Percentiles rank a stretch among this genome's conserved stretches.
Conservation (phyloP, 2,888 invertebrate species). For the Protula sp. region DNA sequence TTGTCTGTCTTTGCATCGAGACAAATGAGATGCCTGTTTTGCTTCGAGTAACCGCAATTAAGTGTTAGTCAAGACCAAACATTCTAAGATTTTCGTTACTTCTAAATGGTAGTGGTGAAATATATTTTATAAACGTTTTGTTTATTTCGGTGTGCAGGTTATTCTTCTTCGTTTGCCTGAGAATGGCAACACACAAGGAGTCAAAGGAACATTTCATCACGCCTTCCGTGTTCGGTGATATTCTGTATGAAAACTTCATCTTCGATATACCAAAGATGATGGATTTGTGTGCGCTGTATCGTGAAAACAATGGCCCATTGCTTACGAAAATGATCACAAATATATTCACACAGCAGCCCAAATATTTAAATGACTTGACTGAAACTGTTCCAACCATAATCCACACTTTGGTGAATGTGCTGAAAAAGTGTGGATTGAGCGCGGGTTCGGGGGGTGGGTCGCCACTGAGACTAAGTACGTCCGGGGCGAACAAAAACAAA, state of each 20-base stretch:
- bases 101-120: too few species aligned
- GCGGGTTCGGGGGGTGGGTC: slow-evolving; percentile 15
- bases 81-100: too few species aligned
- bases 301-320: slow-evolving; percentile 62
- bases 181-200: slow-evolving; percentile 75
- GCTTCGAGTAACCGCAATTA: too few species aligned
- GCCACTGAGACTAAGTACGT: slow-evolving; percentile 34
- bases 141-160: too few species aligned
- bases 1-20: too few species aligned
- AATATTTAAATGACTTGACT: slow-evolving; percentile 62
- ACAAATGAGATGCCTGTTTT: too few species aligned
- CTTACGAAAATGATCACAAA: slow-evolving; percentile 64
- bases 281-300: slow-evolving; percentile 72
- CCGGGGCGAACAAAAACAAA: neutral
- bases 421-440: slow-evolving; percentile 36
- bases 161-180: slow-evolving; percentile 68
- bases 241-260: slow-evolving; percentile 74
- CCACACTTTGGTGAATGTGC: slow-evolving; percentile 53
- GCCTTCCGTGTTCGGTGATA: slow-evolving; percentile 63
- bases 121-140: too few species aligned
- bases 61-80: too few species aligned
- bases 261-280: slow-evolving; percentile 78
- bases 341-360: slow-evolving; percentile 65
- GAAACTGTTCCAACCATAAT: slow-evolving; percentile 42
- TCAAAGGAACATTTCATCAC: slow-evolving; percentile 62